Base-by-base conservation (phyloP, 1,140 invertebrate genomes). In the Leguminivora glycinivorella region DNA sequence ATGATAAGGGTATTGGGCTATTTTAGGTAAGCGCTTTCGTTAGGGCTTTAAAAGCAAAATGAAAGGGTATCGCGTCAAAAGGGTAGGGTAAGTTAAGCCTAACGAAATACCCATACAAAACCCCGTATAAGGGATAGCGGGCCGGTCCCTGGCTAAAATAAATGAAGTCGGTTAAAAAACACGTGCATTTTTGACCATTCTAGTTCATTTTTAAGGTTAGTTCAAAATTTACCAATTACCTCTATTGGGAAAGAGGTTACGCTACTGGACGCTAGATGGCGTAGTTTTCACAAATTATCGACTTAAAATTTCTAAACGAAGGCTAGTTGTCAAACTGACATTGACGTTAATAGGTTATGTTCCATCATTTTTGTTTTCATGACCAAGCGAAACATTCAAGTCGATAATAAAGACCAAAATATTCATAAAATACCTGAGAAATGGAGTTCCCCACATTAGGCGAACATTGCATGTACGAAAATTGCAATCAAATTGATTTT, bases 381-480 rank as follows among this genome's bases (percentile, higher is more conserved):
- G 58, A 63, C 25, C 29, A 63, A 63, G 25, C 58, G 17, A 63
- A 29, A 26, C 56, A 29, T 26, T 58, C n/a, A n/a, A 2, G 25
- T 9, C 25, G 2, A 9, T 6, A 24, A 43, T 6, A n/a, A 68
- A 52, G 6, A 25, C 4, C 67, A 43, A 24, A 19, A 29, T 2
- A 14, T 17, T 71, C 10, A 56, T 7, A 56, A 26, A 7, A 69
- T 7, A 7, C 5, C 68, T 69, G 17, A 38, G 43, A 72, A 72
- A 93, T 93, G 93, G 93, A 93, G 75, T 89, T 93, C 70, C 93
- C 93, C 9, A 76, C 83, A 19, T 81, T 94, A 9, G 93, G 93
- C n/a, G 85, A 93, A 77, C 89, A 92, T n/a, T 94, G 93, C 79
- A 83, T 88, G 22, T 76, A 87, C 25, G 56, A 79, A 56, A 72